phyloP scores from a whole-genome alignment of 1,140 invertebrate species.

The Drusus annulatus region DNA sequence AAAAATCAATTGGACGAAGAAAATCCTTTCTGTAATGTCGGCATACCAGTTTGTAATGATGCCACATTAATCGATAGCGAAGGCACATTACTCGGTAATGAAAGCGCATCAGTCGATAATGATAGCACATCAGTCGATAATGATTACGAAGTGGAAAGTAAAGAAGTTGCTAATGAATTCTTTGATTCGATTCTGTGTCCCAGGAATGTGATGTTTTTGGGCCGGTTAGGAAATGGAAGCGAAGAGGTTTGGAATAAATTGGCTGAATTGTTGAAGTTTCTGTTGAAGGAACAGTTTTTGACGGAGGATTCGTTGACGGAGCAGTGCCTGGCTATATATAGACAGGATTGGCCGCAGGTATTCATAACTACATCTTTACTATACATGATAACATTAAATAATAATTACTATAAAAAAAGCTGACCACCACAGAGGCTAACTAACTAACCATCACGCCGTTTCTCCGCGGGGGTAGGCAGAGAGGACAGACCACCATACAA shows the following conservation, averaged over 20 bases:
- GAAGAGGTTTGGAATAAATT: conserved; percentile 63
- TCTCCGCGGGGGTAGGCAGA: too few species aligned
- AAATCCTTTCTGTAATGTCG: too few species aligned
- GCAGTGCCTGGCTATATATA: conserved; percentile 67
- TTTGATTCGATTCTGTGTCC: conserved; percentile 65
- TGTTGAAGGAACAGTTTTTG: conserved; percentile 64
- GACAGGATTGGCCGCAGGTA: conserved; percentile 70
- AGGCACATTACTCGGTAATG: background rate
- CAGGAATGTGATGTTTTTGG: conserved; percentile 63
- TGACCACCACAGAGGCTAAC: too few species aligned
- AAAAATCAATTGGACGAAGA: background rate
- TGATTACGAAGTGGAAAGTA: background rate
- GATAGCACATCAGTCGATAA: too few species aligned
- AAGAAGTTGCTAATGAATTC: conserved; percentile 53
- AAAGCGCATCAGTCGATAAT: background rate
- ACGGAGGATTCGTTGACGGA: conserved; percentile 67
- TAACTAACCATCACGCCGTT: too few species aligned
- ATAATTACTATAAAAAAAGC: too few species aligned
- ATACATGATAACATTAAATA: too few species aligned
- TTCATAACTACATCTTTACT: too few species aligned
- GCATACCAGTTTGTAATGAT: background rate
- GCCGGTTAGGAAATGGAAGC: conserved; percentile 42
- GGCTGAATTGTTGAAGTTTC: conserved; percentile 62
- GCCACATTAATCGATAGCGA: background rate
- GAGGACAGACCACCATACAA: too few species aligned